These are phyloP conservation scores for Cherax destructor DNA, from an alignment of 1,140 invertebrate genomes.

Conservation along the genomic window DNA sequence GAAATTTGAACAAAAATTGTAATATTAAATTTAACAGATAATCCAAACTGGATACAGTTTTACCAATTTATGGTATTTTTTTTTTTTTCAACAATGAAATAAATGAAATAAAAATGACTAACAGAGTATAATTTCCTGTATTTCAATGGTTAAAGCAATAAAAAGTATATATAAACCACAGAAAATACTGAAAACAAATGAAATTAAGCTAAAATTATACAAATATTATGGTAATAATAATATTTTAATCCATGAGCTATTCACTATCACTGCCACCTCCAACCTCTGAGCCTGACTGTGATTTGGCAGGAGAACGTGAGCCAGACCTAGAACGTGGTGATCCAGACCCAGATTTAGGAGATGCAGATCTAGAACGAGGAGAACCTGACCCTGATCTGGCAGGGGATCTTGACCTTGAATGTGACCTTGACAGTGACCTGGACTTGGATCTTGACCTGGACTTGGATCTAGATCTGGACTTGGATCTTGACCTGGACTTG, in stretches of 20 bases:
- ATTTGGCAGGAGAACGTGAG: constrained; percentile 53
- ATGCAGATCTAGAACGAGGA: neutral
- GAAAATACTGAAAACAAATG: too few relatives aligned
- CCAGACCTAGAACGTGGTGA: constrained; percentile 30
- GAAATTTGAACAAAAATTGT: too few relatives aligned
- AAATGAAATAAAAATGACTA: too few relatives aligned
- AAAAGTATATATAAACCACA: too few relatives aligned
- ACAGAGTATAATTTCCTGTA: too few relatives aligned
- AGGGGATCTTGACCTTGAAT: constrained; percentile 39
- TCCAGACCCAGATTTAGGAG: constrained; percentile 49
- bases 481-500: neutral
- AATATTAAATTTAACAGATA: too few relatives aligned
- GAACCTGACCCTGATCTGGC: constrained; percentile 40
- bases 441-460: constrained; percentile 9
- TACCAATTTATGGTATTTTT: too few relatives aligned
- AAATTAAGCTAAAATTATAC: too few relatives aligned
- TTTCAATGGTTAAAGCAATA: too few relatives aligned
- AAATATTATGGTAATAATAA: too few relatives aligned
- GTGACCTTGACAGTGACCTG: constrained; percentile 34
- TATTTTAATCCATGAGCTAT: neutral
- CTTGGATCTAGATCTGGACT: constrained; percentile 14
- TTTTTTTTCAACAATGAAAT: too few relatives aligned
- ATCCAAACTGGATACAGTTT: too few relatives aligned
- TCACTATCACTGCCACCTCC: neutral
- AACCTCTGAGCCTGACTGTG: constrained; percentile 28